Evolutionary conservation across 2,888 invertebrate species (phyloP), one percentile per base, ranked within the genome.

Genomic region (Laspeyria flexula): DNA sequence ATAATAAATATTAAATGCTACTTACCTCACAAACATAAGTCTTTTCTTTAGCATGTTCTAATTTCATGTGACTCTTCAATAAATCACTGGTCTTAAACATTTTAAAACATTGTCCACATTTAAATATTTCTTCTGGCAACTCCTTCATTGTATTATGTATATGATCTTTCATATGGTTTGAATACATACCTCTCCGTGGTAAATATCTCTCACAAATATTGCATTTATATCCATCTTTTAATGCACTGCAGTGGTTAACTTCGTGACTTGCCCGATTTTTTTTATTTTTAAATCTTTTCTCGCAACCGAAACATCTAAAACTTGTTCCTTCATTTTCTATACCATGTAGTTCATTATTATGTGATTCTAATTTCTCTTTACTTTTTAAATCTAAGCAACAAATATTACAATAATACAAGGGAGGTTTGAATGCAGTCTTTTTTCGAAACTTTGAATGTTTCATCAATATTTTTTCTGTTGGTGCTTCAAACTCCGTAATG

Each of bases 1-100:
- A n/a, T n/a, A n/a, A n/a, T n/a, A n/a, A n/a, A n/a, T n/a, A n/a
- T n/a, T n/a, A n/a, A n/a, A n/a, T n/a, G n/a, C n/a, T n/a, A 79
- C 78, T 76, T 58, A 92, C 92, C 79, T 92, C 92, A 73, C 92
- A 92, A 44, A 92, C 73, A 79, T 74, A 90, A 43, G 81, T 79
- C 46, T 84, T 86, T 34, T 80, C 73, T 9, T 47, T 63, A 0
- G 63, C 66, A 68, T 87, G 86, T 37, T 72, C 69, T 0, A 70
- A 1, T 7, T 25, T 0, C 52, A 59, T 70, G 51, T 91, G 91
- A 10, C 75, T 66, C 13, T 60, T 78, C 15, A 90, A 68, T 15
- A 61, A 48, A 1, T 81, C 75, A 29, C 78, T 82, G 10, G 77
- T 86, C 10, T 80, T 78, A 63, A 85, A 91, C 1, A 63, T 21